Evolutionary conservation across 2,113 vertebrate species (phyloP), one percentile per base, ranked within the genome.

Genomic region (Tachysurus fulvidraco): DNA sequence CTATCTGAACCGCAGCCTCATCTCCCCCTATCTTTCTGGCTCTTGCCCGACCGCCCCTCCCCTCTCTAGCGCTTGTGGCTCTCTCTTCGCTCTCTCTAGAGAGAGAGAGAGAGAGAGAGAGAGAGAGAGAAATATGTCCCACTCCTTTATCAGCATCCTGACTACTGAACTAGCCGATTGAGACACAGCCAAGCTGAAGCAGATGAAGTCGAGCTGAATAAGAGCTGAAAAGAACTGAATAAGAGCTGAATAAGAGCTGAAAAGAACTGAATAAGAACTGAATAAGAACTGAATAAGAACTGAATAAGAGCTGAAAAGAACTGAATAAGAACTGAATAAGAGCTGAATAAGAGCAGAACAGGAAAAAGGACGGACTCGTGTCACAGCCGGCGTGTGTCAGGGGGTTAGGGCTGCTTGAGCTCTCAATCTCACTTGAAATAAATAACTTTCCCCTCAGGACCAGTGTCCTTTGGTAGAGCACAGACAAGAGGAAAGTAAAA

Each of bases 361-460:
- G 62, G 19, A 71, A 88, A 67, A 69, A 69, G n/a, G 9, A 30
- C 36, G 23, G 74, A 80, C 44, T 54, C 21, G 25, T 80, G 41
- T 81, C 76, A 25, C 12, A 78, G 64, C 50, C 36, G 7, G 44
- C 57, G 30, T 73, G 83, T 81, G 78, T 60, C 78, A 74, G 25
- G 54, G 67, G 84, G 59, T 57, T 30, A 41, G 30, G 44, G 67
- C 88, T 64, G n/a, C 84, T 83, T 87, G 80, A 87, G 86, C 71
- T 87, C 60, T 83, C 80, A 87, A 77, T 83, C 69, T 84, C 81
- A 67, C 74, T 76, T 65, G 55, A 84, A 87, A 67, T 83, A 64
- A 87, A 67, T 77, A 44, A 60, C 74, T 83, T 88, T 80, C 64
- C 77, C 57, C 77, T 85, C 46, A 76, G 77, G 73, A 81, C 59